Conservation (phyloP, 2,797 vertebrate species). For the Trematomus bernacchii region DNA sequence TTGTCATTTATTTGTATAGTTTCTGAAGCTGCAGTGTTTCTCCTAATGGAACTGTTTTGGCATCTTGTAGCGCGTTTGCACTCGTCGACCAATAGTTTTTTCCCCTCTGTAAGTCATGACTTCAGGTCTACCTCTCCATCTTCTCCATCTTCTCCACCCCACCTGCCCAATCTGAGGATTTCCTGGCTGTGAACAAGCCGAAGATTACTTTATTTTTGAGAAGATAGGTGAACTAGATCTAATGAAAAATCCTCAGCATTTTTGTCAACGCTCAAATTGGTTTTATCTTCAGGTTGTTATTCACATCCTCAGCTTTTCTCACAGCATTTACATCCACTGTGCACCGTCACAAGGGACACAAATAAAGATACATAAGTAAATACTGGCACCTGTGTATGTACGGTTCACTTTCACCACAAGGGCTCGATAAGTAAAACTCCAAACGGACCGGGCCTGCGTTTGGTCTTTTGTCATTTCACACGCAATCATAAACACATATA, state of each 20-base stretch:
- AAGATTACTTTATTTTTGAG: neutral
- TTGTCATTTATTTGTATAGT: neutral
- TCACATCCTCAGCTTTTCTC: neutral
- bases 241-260: neutral
- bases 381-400: conserved; percentile 48
- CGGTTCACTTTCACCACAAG: conserved; percentile 48
- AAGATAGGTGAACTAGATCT: neutral
- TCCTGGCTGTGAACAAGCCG: neutral
- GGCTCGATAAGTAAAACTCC: conserved; percentile 63
- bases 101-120: neutral
- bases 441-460: conserved; percentile 43
- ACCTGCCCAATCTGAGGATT: conserved; percentile 28
- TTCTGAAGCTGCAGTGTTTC: too few species aligned
- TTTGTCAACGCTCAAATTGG: neutral
- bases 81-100: neutral
- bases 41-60: too few species aligned
- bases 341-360: neutral
- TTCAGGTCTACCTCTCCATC: conserved; percentile 2
- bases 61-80: too few species aligned
- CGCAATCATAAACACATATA: conserved; percentile 13
- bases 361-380: conserved; percentile 43
- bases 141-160: conserved; percentile 1
- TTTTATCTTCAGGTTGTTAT: neutral
- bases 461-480: conserved; percentile 60
- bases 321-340: conserved; percentile 9